Evolutionary conservation across 2,888 invertebrate genomes (phyloP), one percentile per base, ranked within the genome.

Genomic region (Pollenia angustigena): DNA sequence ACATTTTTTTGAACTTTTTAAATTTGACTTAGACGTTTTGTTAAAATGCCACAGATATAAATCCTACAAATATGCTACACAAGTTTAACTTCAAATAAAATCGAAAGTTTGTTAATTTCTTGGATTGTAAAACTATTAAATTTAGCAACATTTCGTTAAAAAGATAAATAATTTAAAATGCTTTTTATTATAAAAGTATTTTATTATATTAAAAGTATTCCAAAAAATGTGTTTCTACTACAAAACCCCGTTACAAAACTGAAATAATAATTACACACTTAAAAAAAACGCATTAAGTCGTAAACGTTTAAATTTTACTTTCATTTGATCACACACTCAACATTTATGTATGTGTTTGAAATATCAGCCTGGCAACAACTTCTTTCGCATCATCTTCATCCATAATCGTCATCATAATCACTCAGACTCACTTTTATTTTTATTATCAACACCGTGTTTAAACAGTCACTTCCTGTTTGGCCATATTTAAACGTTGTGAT

Each of bases 401-500:
- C 32, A 40, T 68, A 11, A 58, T 42, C 23, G 48, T 18, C 75
- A 54, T 44, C 64, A 69, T 71, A 76, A 75, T 60, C 56, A 54
- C 14, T 48, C 10, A 62, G 40, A 82, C 50, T 76, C 82, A 82
- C 76, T 82, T 82, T 82, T 76, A 50, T 76, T 74, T 76, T 54
- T 68, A 52, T 52, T 75, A 74, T 48, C 71, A 50, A 64, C 60
- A 56, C 23, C 60, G 48, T 74, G 71, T 71, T 64, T 71, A 58
- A 81, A 64, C 50, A 42, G 50, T 80, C 64, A 76, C 72, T 87
- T 87, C 87, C 87, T 84, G 84, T 74, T 84, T 87, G 76, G 23
- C 69, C 84, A 69, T 81, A 62, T 74, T 81, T 48, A 74, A 81
- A 66, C 54, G 40, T 48, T 64, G 54, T 66, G 40, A 48, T 54